Base-by-base conservation (phyloP, 92 coral and sea anemone genomes). In the Parazoanthus swiftii region DNA sequence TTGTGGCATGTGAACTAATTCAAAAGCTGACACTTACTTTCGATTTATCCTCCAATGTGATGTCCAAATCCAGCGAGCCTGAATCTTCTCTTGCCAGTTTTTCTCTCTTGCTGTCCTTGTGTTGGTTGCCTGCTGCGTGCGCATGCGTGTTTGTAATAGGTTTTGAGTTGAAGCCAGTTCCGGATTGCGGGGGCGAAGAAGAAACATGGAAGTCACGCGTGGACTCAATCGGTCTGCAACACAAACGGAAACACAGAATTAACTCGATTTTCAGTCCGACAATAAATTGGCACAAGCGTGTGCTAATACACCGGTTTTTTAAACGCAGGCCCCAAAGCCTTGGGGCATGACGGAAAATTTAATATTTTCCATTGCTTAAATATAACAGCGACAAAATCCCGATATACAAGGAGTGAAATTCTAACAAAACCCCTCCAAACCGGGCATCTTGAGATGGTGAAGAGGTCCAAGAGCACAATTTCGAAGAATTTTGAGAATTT, bases 41-140 rank as follows among this genome's bases (percentile, higher is more conserved):
- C 43, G 82, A 86, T 82, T 90, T 95, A 83, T 95, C 98, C 85
- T 95, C 98, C n/a, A 95, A 75, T 20, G 98, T 95, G 74, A 95
- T 95, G 26, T 95, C 98, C 74, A 95, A 90, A 88, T 95, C 98
- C 54, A 95, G 81, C 33, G 93, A 85, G 80, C 81, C 89, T 36
- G 89, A 89, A 79, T 79, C 65, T 83, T 85, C 83, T 58, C 80
- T 84, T 39, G 90, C 85, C 43, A 83, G 29, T 18, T 43, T 38
- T 15, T 44, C 63, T 82, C 26, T 82, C 56, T 43, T 42, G 23
- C 7, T 48, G 51, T 67, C 79, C 35, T 44, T 2, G 65, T 44
- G 39, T 25, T 68, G 77, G 38, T 6, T 14, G 43, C 14, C 21
- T 80, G 85, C 3, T 15, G 59, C 8, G 29, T 83, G 86, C 25